Percentiles rank a stretch among this genome's conserved stretches.
phyloP scores from a whole-genome alignment of 2,797 vertebrate genomes.

The Falco rusticolus region DNA sequence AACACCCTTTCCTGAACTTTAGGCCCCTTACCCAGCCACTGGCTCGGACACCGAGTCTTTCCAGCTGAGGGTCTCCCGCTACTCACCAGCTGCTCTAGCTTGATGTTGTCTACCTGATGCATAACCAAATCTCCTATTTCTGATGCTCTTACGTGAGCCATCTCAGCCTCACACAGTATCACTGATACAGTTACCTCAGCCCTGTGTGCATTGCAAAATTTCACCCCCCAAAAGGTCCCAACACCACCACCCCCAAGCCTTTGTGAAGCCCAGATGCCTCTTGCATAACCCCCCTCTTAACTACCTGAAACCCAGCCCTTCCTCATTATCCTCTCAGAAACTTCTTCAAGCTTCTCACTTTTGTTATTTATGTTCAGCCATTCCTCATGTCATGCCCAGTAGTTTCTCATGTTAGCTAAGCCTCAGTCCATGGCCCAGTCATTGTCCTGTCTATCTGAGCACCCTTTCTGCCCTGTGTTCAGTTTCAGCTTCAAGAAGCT shows the following conservation, averaged over 20 bases:
- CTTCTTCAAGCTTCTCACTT: background rate
- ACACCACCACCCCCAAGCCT: accelerated
- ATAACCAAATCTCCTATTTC: background rate
- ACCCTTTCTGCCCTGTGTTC: background rate
- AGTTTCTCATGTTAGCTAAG: background rate
- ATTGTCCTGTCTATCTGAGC: background rate
- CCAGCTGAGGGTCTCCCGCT: background rate
- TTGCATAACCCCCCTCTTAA: background rate
- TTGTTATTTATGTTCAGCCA: background rate
- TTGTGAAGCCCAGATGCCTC: background rate
- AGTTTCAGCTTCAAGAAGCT: background rate
- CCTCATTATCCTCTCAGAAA: accelerated
- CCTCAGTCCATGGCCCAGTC: background rate
- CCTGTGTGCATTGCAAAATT: background rate
- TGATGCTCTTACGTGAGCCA: background rate
- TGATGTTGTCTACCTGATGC: background rate
- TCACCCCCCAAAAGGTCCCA: background rate
- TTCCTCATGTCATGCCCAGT: background rate
- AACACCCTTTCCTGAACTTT: background rate
- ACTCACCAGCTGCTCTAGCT: background rate
- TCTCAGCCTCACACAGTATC: background rate
- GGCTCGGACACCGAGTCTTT: background rate
- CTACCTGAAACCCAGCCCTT: background rate
- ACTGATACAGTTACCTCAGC: background rate
- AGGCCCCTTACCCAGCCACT: background rate